A percentile compares a stretch with the other conserved stretches of the same genome.
Evolutionary conservation across 2,797 vertebrate genomes (phyloP).

Genomic region (Scolopax rusticola): DNA sequence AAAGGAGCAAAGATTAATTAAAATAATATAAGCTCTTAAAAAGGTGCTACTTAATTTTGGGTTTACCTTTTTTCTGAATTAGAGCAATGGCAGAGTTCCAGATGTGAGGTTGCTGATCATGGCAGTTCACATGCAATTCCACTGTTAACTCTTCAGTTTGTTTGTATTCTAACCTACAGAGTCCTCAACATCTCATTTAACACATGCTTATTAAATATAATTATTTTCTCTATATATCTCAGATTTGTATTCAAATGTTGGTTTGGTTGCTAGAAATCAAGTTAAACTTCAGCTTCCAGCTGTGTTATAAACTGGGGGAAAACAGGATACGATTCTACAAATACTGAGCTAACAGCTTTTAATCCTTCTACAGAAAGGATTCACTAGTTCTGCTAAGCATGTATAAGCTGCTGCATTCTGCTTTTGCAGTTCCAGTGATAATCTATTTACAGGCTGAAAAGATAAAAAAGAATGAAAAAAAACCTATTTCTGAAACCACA

Average conservation of each 20-base stretch:
- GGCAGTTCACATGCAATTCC: not conserved
- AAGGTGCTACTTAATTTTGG: not conserved
- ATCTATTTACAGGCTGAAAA: not conserved
- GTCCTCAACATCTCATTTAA: not conserved
- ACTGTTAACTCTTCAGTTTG: not conserved
- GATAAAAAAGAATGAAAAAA: not conserved
- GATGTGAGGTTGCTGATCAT: not conserved
- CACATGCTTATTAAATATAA: conserved; percentile 1
- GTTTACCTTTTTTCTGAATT: not conserved
- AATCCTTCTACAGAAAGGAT: not conserved
- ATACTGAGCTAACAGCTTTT: not conserved
- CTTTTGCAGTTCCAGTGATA: not conserved
- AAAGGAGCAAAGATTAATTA: not conserved
- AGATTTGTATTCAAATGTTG: not conserved
- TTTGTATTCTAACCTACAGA: not conserved
- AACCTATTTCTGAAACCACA: not conserved
- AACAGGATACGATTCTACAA: not conserved
- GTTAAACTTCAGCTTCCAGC: not conserved
- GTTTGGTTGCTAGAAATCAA: not conserved
- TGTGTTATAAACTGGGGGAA: not conserved
- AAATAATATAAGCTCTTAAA: not conserved
- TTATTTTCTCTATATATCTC: not conserved
- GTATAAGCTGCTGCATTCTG: not conserved
- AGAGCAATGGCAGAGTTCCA: not conserved
- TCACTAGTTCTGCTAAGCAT: not conserved